A percentile compares a stretch with the other conserved stretches of the same genome.
phyloP scores from a whole-genome alignment of 2,797 vertebrate genomes.

The Pseudomugil tenellus region DNA sequence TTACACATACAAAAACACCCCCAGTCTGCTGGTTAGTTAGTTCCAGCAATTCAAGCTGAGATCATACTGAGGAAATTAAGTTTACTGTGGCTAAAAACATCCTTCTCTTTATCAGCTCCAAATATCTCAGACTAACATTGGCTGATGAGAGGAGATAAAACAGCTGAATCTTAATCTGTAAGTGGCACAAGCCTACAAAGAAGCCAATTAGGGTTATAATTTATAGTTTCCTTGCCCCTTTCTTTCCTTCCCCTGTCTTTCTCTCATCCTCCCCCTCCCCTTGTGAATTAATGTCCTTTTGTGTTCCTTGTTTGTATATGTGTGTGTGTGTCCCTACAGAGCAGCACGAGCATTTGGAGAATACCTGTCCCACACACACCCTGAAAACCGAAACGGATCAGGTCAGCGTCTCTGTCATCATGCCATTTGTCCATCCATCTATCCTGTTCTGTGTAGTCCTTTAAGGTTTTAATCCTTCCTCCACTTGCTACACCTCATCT shows the following conservation, averaged over 20 bases:
- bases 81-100: conserved; percentile 26
- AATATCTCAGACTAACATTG: conserved; percentile 46
- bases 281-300: conserved; percentile 71
- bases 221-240: conserved; percentile 59
- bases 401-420: conserved; percentile 84
- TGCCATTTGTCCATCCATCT: conserved; percentile 53
- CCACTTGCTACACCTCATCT: conserved; percentile 46
- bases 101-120: conserved; percentile 41
- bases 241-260: conserved; percentile 41
- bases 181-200: conserved; percentile 73
- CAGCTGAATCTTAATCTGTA: conserved; percentile 74
- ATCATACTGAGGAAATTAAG: conserved; percentile 52
- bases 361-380: conserved; percentile 95
- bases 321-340: conserved; percentile 81
- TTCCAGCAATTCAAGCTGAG: conserved; percentile 34
- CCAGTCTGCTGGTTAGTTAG: conserved; percentile 17
- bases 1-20: conserved; percentile 22
- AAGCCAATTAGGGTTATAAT: conserved; percentile 72
- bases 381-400: conserved; percentile 94
- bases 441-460: conserved; percentile 36
- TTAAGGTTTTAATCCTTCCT: conserved; percentile 43
- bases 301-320: conserved; percentile 57
- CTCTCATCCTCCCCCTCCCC: conserved; percentile 36
- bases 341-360: conserved; percentile 97
- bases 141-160: conserved; percentile 76